Evolutionary conservation across 2,113 vertebrate species (phyloP).

Genomic region (Mobula birostris): DNA sequence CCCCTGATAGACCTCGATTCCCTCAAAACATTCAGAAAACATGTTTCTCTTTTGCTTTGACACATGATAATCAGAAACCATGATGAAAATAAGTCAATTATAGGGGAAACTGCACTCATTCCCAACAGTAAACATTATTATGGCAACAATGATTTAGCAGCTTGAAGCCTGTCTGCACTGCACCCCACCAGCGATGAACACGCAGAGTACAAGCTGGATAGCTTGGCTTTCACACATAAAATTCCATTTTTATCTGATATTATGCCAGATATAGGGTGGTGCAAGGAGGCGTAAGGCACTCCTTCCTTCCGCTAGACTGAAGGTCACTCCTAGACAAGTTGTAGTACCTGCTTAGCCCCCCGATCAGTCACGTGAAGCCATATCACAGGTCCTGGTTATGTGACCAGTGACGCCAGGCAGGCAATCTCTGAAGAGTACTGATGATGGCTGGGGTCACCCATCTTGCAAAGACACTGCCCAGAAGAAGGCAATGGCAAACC

Average conservation of each 20-base stretch:
- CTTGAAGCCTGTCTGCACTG: not conserved
- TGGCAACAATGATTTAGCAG: not conserved
- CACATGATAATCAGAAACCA: not conserved
- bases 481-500: too few species aligned
- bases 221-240: not conserved
- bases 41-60: not conserved
- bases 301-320: too few species aligned
- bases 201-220: not conserved
- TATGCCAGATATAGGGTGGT: too few species aligned
- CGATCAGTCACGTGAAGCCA: too few species aligned
- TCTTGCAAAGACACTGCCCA: too few species aligned
- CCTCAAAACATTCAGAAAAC: not conserved
- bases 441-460: too few species aligned
- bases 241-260: not conserved
- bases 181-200: not conserved
- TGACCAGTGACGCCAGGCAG: too few species aligned
- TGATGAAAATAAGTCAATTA: not conserved
- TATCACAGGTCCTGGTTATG: too few species aligned
- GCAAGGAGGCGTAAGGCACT: too few species aligned
- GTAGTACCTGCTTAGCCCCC: too few species aligned
- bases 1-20: not conserved
- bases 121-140: not conserved
- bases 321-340: too few species aligned
- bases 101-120: not conserved
- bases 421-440: too few species aligned